These are phyloP conservation scores for Andrena flavipes DNA, from an alignment of 2,888 invertebrate genomes.

Conservation along the genomic window DNA sequence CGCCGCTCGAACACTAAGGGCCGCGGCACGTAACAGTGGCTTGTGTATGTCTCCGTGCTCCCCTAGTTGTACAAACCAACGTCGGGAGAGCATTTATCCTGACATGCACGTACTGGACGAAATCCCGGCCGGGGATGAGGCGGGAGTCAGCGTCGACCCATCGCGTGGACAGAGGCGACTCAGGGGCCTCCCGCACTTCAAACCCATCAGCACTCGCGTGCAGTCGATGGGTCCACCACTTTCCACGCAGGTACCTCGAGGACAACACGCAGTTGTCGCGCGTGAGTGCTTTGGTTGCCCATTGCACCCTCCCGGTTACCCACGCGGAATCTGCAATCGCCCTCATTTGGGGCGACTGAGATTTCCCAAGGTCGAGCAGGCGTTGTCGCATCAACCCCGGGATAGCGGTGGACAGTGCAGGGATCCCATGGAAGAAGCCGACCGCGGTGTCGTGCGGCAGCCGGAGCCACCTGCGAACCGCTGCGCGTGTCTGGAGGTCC, in stretches of 20 bases:
- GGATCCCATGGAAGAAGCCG: slow-evolving; percentile 77
- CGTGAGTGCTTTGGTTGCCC: no score
- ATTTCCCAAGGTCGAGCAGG: no score
- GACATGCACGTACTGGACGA: slow-evolving; percentile 69
- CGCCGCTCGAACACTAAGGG: no score
- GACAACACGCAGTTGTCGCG: background rate
- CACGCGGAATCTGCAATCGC: no score
- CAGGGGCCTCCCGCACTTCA: background rate
- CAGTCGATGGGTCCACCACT: background rate
- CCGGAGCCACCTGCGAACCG: slow-evolving; percentile 74
- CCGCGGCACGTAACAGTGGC: no score
- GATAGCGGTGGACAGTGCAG: slow-evolving; percentile 42
- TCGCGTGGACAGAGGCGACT: background rate
- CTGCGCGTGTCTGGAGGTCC: slow-evolving; percentile 76
- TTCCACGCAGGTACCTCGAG: background rate
- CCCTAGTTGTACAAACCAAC: background rate
- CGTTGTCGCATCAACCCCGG: background rate
- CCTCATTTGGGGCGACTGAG: no score
- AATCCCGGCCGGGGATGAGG: slow-evolving; percentile 73
- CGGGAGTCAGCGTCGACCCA: background rate
- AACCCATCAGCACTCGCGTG: background rate
- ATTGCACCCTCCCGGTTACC: no score
- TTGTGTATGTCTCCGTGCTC: fast-evolving
- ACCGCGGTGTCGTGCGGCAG: slow-evolving; percentile 76
- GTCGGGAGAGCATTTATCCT: background rate